A percentile compares a stretch with the other conserved stretches of the same genome.
Conservation (phyloP, 2,797 vertebrate species). For the Borostomias antarcticus region DNA sequence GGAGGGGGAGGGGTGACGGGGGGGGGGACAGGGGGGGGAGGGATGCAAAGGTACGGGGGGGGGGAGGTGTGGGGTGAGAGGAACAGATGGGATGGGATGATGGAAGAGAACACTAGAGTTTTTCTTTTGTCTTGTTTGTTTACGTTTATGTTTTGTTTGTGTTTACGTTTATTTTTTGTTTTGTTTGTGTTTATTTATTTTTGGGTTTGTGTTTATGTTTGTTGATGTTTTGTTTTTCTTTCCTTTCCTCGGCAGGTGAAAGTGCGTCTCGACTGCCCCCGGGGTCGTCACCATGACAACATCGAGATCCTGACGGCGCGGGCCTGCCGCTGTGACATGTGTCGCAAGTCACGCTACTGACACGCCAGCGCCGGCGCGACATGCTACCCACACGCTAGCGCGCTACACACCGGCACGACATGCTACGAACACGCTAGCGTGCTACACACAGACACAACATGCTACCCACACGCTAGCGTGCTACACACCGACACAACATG, state of each 20-base stretch:
- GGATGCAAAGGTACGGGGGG: background rate
- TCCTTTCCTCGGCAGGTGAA: conserved; percentile 80
- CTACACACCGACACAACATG: no score
- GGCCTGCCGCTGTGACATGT: conserved; percentile 89
- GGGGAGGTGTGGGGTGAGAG: no score
- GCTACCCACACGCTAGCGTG: background rate
- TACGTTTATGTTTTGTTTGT: background rate
- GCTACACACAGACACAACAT: background rate
- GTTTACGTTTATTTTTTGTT: no score
- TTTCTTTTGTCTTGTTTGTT: no score
- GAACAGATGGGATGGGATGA: background rate
- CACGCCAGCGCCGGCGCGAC: background rate
- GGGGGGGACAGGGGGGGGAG: background rate
- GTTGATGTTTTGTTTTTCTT: background rate
- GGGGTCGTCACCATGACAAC: conserved; percentile 72
- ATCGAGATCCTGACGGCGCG: conserved; percentile 84
- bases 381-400: no score
- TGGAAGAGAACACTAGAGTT: background rate
- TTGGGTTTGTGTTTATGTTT: no score
- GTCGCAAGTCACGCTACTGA: conserved; percentile 86
- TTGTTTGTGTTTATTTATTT: no score
- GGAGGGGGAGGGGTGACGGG: background rate
- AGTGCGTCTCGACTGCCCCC: conserved; percentile 83
- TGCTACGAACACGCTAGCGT: background rate
- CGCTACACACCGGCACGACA: background rate